Evolutionary conservation across 2,888 invertebrate species (phyloP), one percentile per base, ranked within the genome.

Genomic region (Empis livida): DNA sequence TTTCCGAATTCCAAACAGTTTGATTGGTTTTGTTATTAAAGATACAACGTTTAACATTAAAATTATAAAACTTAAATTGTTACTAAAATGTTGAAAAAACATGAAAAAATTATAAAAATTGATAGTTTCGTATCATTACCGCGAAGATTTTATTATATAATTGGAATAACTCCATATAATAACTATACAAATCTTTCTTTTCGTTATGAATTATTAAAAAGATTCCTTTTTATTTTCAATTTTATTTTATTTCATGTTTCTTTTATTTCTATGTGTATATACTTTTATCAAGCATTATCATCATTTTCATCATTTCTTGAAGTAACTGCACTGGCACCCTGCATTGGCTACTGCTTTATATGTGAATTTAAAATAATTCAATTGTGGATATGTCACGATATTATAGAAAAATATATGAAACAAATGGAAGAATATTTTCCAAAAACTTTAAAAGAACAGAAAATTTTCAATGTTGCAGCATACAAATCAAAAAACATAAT

Each of bases 301-400:
- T 20, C 43, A 31, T 40, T 39, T 31, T 31, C 30, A 15, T 47
- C 43, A 35, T 44, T 51, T 17, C 27, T 51, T 9, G 47, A 47
- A 43, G 45, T 46, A 8, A 51, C 51, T 23, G 49, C 43, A 14
- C 14, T 49, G 9, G 46, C 46, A 32, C 49, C 51, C 10, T 51
- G 51, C 37, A 40, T 51, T 31, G 49, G 46, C 15, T 51, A 48
- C 30, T 43, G 43, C 15, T n/a, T 42, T 10, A n/a, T 46, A 45
- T 44, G 47, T 5, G 13, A 46, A 13, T 38, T 30, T n/a, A 52
- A 52, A 47, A 42, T 49, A 9, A 11, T 45, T 5, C 20, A 39
- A 37, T 42, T 52, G 11, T 50, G 31, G 4, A 15, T 42, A 14
- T 37, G 44, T 27, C 20, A 16, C 43, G 45, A 45, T 14, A 38